Evolutionary conservation across 1,140 invertebrate genomes (phyloP), one percentile per base, ranked within the genome.

Genomic region (Drosophila nebulosa): DNA sequence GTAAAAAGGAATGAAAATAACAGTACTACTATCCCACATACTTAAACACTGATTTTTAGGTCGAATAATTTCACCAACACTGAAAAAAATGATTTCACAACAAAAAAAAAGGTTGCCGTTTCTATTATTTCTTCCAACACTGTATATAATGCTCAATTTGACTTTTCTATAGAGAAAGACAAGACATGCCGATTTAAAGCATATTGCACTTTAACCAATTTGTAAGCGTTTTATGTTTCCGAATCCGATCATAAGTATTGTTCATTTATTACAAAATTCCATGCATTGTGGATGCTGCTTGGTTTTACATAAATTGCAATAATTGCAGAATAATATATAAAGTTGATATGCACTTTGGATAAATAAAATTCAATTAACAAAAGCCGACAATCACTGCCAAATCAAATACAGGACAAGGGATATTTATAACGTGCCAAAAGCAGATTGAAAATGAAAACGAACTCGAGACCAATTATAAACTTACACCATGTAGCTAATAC

Each of bases 361-460:
- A 73, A 72, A 59, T 59, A 59, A 73, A 73, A 73, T 73, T 73
- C 69, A 72, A 72, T 73, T 64, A 73, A 32, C 12, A 72, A 64
- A 73, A 65, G 69, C 39, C 69, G 18, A 58, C 70, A 73, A 73
- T 74, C 70, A 57, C 59, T 32, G 59, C 52, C 21, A 60, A 73
- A 74, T 74, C 53, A 73, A 65, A 73, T 55, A 53, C 46, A 32
- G 46, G 36, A 59, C 26, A 51, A 72, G 51, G 58, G 21, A 60
- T 22, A 32, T 66, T 46, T 61, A 59, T 30, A 18, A 32, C 26
- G 58, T 66, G 62, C 52, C 71, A 74, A 65, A 73, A 36, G 6
- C 62, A 73, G 58, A 73, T 73, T 74, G 62, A 73, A 73, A 59
- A 60, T 59, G 53, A 59, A 35, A 57, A 62, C 3, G 12, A 36